Evolutionary conservation across 2,113 vertebrate genomes (phyloP).

Genomic region (Taxidea taxus): DNA sequence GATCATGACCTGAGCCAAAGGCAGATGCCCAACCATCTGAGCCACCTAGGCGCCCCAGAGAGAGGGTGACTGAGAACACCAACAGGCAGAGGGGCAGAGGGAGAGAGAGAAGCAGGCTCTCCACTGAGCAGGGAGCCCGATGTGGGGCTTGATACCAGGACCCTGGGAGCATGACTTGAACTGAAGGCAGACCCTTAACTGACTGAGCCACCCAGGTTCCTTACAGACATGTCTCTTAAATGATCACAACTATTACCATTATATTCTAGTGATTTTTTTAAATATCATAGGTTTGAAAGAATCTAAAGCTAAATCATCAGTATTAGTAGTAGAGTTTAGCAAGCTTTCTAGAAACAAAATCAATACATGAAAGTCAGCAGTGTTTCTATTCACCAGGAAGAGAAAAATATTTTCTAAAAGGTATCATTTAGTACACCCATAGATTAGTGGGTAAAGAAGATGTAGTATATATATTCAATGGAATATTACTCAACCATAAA

Average conservation of each 20-base stretch:
- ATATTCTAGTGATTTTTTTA: not conserved
- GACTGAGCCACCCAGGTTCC: not conserved
- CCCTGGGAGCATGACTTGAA: not conserved
- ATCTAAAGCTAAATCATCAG: not conserved
- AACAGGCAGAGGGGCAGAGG: not conserved
- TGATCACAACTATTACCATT: not conserved
- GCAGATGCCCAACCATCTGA: no score
- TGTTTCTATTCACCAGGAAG: not conserved
- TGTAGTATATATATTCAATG: not conserved
- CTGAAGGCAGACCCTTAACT: not conserved
- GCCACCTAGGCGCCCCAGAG: no score
- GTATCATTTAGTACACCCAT: no score
- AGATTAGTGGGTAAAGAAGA: not conserved
- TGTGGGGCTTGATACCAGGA: not conserved
- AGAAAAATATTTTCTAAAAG: not conserved
- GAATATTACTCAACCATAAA: not conserved
- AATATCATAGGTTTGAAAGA: not conserved
- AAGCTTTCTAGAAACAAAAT: not conserved
- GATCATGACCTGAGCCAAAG: no score
- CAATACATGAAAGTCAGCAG: not conserved
- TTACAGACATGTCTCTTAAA: not conserved
- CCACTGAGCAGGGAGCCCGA: not conserved
- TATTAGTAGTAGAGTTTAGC: not conserved
- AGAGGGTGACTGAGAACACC: no score
- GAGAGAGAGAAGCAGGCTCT: not conserved